Base-by-base conservation (phyloP, 2,888 invertebrate genomes). In the Agrypnus murinus region DNA sequence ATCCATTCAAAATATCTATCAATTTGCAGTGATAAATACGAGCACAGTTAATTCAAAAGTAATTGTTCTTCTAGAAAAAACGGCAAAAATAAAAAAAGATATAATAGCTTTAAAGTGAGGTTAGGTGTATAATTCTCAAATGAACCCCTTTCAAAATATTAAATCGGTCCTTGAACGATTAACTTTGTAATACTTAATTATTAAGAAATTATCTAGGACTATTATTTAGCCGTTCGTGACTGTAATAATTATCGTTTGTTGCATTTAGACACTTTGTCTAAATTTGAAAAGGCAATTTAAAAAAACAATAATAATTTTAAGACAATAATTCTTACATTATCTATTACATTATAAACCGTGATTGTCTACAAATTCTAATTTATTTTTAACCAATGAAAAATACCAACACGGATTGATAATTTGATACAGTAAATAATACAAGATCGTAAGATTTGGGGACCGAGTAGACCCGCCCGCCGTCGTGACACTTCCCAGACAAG, bases 401-500 rank as follows among this genome's bases (percentile, higher is more conserved):
- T 73, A 72, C 67, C 71, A 71, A 69, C 73, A 72, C 72, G 73
- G 77, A 74, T 75, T 78, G 80, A 79, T 82, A 82, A 82, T 82
- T 82, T 81, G 80, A 81, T 79, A 81, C 80, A 82, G 81, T 82
- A 81, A 82, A 82, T 82, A 81, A 81, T 80, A 80, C 78, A 78
- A 80, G 77, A 80, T 80, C 78, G 78, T 77, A 57, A 80, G 81
- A 81, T 81, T 81, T 79, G 79, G 80, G 75, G 71, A 75, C 74
- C 71, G 66, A 69, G 69, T 72, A 66, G 72, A 74, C 77, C 74
- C 74, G 74, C 75, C 77, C 75, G 78, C 75, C 78, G 79, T 81
- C 81, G 81, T 81, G 81, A 81, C 81, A 81, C 80, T 80, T 79
- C 77, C 77, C 78, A 78, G 79, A 79, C 80, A 79, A 80, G 77